phyloP scores from a whole-genome alignment of 1,140 invertebrate species.

The Bombus consobrinus region DNA sequence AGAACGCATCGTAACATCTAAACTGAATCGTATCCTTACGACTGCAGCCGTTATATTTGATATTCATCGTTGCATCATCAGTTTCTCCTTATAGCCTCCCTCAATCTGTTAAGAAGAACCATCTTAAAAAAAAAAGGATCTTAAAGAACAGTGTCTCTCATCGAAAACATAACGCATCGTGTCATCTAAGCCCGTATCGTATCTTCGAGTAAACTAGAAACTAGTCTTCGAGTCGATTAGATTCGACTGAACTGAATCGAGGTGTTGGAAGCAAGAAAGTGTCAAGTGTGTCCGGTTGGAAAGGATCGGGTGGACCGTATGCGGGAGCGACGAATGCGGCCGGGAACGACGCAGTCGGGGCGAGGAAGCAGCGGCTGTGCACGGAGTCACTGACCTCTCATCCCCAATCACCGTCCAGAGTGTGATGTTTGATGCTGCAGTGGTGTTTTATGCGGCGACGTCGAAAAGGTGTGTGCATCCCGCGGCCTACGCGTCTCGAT shows the following conservation, averaged over 20 bases:
- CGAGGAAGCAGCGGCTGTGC: slow-evolving; percentile 52
- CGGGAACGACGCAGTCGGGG: slow-evolving; percentile 34
- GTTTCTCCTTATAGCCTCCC: background rate
- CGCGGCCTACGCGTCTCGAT: slow-evolving; percentile 11
- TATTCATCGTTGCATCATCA: background rate
- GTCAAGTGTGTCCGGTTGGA: background rate
- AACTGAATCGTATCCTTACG: too few relatives aligned
- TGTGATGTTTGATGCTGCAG: slow-evolving; percentile 81
- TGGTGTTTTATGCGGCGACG: slow-evolving; percentile 78
- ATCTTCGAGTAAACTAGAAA: background rate
- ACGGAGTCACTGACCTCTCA: slow-evolving; percentile 75
- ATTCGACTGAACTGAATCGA: background rate
- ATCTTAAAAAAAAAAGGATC: background rate
- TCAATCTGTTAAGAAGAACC: background rate
- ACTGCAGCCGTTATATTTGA: too few relatives aligned
- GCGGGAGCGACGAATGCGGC: slow-evolving; percentile 48
- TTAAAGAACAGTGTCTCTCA: too few relatives aligned
- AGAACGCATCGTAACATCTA: too few relatives aligned
- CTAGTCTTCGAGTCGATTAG: background rate
- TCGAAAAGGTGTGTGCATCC: slow-evolving; percentile 76
- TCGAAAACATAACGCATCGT: background rate
- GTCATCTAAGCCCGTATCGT: background rate
- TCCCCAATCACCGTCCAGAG: slow-evolving; percentile 70
- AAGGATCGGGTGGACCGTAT: slow-evolving; percentile 15
- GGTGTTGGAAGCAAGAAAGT: background rate